Evolutionary conservation across 2,888 invertebrate species (phyloP), one percentile per base, ranked within the genome.

Genomic region (Lasioglossum malachurum): DNA sequence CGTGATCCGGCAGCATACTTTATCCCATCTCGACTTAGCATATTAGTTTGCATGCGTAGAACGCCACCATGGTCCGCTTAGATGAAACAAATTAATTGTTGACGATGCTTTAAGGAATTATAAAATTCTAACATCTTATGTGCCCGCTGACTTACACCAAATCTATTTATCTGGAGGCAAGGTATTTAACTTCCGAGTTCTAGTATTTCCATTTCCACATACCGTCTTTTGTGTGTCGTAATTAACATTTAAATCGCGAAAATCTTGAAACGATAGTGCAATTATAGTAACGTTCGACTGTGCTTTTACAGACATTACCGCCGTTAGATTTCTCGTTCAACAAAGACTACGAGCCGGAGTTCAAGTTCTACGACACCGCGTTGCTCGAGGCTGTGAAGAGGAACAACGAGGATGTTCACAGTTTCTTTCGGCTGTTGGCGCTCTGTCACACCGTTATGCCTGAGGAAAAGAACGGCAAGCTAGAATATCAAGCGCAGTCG

Each of bases 361-460:
- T 99, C 96, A 97, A 97, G 94, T 99, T 99, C 96, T 99, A 98
- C 96, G 99, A 99, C 96, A 96, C 96, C 83, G 97, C 97, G 72
- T 96, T 99, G 80, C 95, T 99, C 92, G 98, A 98, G 83, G 98
- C 98, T 23, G 98, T 99, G 72, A 96, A 96, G 90, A 96, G 96
- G 60, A 97, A 97, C 84, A 97, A 99, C 94, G 95, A 96, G 73
- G 96, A 98, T 93, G 97, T 97, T 67, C 97, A 98, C 94, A 97
- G 97, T 93, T 99, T 99, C 96, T 99, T 99, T 96, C 97, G 98
- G 67, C 96, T 99, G 82, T 96, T 99, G 89, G 98, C 99, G 2
- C 96, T 99, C 53, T 99, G 99, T 95, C 99, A 99, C 95, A 99
- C 99, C 2, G 99, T 99, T 78, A 99, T 99, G 99, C 98, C 99